Evolutionary conservation across 2,113 vertebrate genomes (phyloP), one percentile per base, ranked within the genome.

Genomic region (Ibidorhyncha struthersii): DNA sequence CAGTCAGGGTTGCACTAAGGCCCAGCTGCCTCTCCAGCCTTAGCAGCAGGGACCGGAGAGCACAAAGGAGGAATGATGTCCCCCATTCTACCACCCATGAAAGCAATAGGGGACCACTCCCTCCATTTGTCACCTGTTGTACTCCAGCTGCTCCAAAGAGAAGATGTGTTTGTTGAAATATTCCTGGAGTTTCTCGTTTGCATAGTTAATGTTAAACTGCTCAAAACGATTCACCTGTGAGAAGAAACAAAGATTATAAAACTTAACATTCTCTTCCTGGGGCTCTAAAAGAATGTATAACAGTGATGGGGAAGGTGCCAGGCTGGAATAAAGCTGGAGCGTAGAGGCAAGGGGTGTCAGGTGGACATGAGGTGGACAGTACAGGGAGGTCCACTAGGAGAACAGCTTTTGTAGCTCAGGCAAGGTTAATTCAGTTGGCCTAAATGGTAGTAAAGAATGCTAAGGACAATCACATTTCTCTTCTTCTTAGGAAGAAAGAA

Each of bases 121-220:
- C 34, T 56, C 53, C 23, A 1, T 43, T 38, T 29, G 90, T 93
- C 90, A 99, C 99, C 99, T 99, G 98, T 99, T 99, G 96, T 99
- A 99, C 86, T 99, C 99, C 34, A 99, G 98, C 94, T 99, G 99
- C 97, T 99, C 99, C 98, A 99, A 97, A 56, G 99, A 99, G 96
- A 99, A 99, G 95, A 99, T 99, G 70, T 99, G 99, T 78, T 99
- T 99, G 98, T 99, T 99, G 97, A 99, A 99, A 96, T 99, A 99
- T 79, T 99, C 99, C 96, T 99, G 99, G 43, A 99, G 98, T 78
- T 99, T 99, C 98, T 99, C 99, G 38, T 99, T 99, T 92, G 99
- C 99, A 32, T 99, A 99, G 97, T 99, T 99, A 95, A 99, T 99
- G 95, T 98, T 99, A 96, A 99, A 99, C 98, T 99, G 99, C 87